Evolutionary conservation across 2,888 invertebrate species (phyloP), one percentile per base, ranked within the genome.

Genomic region (Tryphoninae sp.): DNA sequence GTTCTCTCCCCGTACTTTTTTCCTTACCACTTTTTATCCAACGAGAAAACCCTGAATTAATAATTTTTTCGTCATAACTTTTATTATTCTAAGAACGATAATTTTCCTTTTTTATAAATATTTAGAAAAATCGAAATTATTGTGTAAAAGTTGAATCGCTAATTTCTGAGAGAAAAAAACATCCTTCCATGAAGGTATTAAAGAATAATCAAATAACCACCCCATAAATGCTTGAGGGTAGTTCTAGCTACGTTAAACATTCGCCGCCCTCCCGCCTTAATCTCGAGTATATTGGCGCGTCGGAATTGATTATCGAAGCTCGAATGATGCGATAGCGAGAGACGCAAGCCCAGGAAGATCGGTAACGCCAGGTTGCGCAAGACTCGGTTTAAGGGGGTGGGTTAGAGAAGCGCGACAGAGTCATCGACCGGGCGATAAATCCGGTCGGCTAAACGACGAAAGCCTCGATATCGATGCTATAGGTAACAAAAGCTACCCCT

Each of bases 381-480:
- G 58, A 74, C 69, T 71, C 59, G 16, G 33, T 33, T 33, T 33
- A 6, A 6, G 33, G 33, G 33, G 33, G 33, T 6, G 33, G 6
- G 33, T 40, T 69, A 53, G 74, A 65, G 74, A 45, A 23, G 11
- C 8, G 8, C 33, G 69, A 64, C 69, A 64, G 64, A 74, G 81
- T 78, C 68, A 81, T 78, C 73, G 77, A 59, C 53, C 58, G 68
- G 58, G 23, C 73, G 73, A 81, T 81, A 81, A 81, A 81, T 81
- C 68, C 64, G 16, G 45, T 58, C 42, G 51, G 61, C 19, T 73
- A 51, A 77, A 64, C 68, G 73, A 69, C 68, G 40, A 55, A 78
- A 81, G 53, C 68, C 49, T 23, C 69, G 40, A 64, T 73, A 49
- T 68, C 69, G 33, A 55, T 53, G 59, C 62, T 80, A 51, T 16